A percentile compares a stretch with the other conserved stretches of the same genome.
phyloP scores from a whole-genome alignment of 2,113 vertebrate species.

The Amphilophus citrinellus region DNA sequence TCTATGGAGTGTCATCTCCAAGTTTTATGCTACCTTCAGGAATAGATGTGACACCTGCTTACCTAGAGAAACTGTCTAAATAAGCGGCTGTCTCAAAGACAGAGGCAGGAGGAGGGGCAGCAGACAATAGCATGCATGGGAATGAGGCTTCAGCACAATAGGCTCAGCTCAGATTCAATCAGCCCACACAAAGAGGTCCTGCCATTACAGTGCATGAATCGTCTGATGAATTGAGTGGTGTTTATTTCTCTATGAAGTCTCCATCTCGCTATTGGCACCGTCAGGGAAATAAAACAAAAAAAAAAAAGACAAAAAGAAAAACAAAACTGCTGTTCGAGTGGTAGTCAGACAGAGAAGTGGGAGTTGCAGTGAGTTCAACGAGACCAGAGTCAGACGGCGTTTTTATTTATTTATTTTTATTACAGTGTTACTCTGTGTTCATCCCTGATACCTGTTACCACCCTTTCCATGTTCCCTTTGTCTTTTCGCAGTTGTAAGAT shows the following conservation, averaged over 20 bases:
- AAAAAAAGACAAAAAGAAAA: neutral
- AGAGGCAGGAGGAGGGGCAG: conserved; percentile 23
- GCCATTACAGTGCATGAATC: conserved; percentile 56
- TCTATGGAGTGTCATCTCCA: conserved; percentile 53
- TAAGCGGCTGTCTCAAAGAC: conserved; percentile 52
- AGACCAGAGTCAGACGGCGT: conserved; percentile 39
- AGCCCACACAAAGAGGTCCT: conserved; percentile 60
- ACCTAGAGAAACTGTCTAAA: conserved; percentile 65
- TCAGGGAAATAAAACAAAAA: neutral
- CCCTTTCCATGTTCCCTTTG: conserved; percentile 9
- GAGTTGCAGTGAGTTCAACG: conserved; percentile 34
- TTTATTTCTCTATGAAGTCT: conserved; percentile 60
- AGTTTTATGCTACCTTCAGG: conserved; percentile 52
- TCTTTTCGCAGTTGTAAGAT: conserved; percentile 32
- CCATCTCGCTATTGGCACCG: conserved; percentile 51
- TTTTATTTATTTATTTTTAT: conserved; percentile 26
- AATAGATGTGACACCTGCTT: conserved; percentile 74
- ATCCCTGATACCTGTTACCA: conserved; percentile 22
- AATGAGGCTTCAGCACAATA: conserved; percentile 59
- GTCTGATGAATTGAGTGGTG: conserved; percentile 53
- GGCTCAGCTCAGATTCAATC: conserved; percentile 69
- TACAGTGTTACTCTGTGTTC: neutral
- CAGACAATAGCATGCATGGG: conserved; percentile 58
- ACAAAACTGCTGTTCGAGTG: conserved; percentile 30
- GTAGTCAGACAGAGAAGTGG: conserved; percentile 49